Percentiles rank a stretch among this genome's conserved stretches.
phyloP scores from a whole-genome alignment of 2,888 invertebrate genomes.

The Trichopoda pennipes region DNA sequence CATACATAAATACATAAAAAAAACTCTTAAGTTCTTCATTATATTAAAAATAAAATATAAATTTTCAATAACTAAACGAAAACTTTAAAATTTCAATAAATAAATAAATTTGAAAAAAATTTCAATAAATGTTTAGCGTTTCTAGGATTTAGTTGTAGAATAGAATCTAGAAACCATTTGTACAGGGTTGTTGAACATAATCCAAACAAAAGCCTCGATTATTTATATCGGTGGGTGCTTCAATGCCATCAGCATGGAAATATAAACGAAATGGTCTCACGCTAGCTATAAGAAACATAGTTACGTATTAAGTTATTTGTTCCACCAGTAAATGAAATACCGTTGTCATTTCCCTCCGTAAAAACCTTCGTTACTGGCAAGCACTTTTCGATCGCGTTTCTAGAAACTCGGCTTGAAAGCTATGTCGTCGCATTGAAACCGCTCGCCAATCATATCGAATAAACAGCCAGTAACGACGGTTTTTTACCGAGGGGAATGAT shows the following conservation, averaged over 20 bases:
- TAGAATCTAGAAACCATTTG: conserved; percentile 82
- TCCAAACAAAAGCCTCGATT: conserved; percentile 92
- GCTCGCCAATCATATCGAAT: too few species aligned
- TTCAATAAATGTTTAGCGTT: neutral
- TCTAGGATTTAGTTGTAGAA: neutral
- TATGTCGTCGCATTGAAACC: too few species aligned
- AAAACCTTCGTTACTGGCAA: too few species aligned
- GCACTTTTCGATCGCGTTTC: too few species aligned
- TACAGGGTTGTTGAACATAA: conserved; percentile 92
- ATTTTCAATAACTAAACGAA: conserved; percentile 51
- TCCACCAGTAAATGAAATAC: too few species aligned
- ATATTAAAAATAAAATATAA: conserved; percentile 12
- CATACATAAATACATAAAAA: conserved; percentile 10
- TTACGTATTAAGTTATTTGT: too few species aligned
- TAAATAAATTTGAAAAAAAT: conserved; percentile 9
- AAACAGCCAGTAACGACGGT: too few species aligned
- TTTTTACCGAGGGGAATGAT: too few species aligned
- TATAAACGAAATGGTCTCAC: conserved; percentile 90
- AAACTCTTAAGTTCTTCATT: conserved; percentile 10
- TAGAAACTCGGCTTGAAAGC: too few species aligned
- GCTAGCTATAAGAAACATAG: conserved; percentile 83
- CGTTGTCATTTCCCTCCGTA: too few species aligned
- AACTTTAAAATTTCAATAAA: conserved; percentile 58
- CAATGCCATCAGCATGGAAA: conserved; percentile 89
- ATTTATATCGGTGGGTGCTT: conserved; percentile 87